Conservation (phyloP, 2,797 vertebrate species). For the Siniperca obscura region DNA sequence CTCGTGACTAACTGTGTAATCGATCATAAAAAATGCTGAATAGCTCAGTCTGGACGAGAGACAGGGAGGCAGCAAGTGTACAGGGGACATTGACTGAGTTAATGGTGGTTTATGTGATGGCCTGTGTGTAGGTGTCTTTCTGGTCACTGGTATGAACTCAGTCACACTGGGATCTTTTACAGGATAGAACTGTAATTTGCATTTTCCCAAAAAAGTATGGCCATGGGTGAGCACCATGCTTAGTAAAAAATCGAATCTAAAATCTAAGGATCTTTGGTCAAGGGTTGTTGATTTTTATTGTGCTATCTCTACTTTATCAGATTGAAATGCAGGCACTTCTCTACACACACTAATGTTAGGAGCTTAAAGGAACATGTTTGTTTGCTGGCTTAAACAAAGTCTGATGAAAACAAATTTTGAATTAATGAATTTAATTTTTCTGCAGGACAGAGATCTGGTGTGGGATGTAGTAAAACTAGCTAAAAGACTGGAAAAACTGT, state of each 20-base stretch:
- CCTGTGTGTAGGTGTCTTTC: slow-evolving; percentile 50
- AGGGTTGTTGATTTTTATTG: not conserved
- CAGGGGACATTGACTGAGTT: slow-evolving; percentile 79
- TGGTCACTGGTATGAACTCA: slow-evolving; percentile 58
- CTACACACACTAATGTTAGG: not conserved
- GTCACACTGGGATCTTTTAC: slow-evolving; percentile 41
- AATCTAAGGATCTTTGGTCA: not conserved
- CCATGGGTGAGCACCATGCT: not conserved
- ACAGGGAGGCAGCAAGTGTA: slow-evolving; percentile 58
- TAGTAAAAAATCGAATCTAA: not conserved
- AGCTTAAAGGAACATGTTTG: not conserved
- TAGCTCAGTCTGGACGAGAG: slow-evolving; percentile 74
- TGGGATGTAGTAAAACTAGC: not conserved
- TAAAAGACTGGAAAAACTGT: not conserved
- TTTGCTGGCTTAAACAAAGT: not conserved
- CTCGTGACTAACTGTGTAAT: slow-evolving; percentile 80
- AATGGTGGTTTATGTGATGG: slow-evolving; percentile 70
- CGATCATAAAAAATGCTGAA: slow-evolving; percentile 83
- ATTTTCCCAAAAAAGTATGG: slow-evolving; percentile 21
- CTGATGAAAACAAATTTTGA: not conserved
- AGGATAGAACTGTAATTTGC: slow-evolving; percentile 33
- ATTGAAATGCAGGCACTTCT: not conserved
- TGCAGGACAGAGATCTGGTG: not conserved
- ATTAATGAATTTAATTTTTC: not conserved
- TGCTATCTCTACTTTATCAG: not conserved